phyloP scores from a whole-genome alignment of 2,113 vertebrate species.

The Xiphorhynchus elegans region DNA sequence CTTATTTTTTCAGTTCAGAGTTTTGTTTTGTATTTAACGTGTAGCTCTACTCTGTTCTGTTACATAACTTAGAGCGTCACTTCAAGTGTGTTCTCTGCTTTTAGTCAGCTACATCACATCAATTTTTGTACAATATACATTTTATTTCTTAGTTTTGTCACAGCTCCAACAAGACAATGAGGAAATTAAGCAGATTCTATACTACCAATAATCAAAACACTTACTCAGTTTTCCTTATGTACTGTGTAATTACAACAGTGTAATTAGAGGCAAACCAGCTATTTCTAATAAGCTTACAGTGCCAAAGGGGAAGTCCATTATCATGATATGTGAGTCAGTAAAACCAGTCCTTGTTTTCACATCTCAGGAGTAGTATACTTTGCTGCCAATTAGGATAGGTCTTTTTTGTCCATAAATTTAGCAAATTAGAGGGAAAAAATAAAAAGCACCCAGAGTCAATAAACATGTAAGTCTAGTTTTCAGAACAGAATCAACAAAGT shows the following conservation, averaged over 20 bases:
- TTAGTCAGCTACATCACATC: background rate
- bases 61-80: background rate
- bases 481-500: background rate
- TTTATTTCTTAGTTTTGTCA: background rate
- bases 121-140: background rate
- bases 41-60: background rate
- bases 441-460: background rate
- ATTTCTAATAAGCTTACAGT: background rate
- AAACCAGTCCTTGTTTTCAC: background rate
- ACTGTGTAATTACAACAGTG: background rate
- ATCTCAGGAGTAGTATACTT: background rate
- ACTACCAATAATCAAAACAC: background rate
- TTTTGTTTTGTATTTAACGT: background rate
- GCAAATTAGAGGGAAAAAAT: background rate
- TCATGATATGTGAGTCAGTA: background rate
- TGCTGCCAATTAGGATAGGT: background rate
- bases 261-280: background rate
- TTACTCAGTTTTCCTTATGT: background rate
- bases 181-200: background rate
- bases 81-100: background rate
- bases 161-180: background rate
- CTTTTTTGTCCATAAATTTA: background rate
- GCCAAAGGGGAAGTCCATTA: background rate
- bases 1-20: background rate
- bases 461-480: background rate